Conservation (phyloP, 2,797 vertebrate species). For the Muraenolepis orangiensis region DNA sequence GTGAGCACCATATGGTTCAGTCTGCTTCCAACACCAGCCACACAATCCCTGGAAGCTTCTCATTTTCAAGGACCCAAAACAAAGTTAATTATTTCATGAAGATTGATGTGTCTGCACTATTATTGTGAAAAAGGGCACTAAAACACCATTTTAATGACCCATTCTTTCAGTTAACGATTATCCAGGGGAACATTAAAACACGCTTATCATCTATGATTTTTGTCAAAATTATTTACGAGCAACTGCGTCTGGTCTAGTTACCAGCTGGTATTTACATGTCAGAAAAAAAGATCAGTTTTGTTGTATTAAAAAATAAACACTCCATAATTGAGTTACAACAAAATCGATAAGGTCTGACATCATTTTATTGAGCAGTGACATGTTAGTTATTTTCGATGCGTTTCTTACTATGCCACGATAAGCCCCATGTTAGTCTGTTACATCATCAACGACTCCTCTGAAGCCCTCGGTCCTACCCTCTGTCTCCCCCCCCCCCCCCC, state of each 20-base stretch:
- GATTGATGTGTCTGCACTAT: too few relatives aligned
- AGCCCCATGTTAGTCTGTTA: constrained; percentile 58
- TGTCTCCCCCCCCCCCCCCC: constrained; percentile 50
- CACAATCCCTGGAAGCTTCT: not conserved
- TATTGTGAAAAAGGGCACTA: not conserved
- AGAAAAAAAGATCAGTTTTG: not conserved
- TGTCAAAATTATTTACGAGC: too few relatives aligned
- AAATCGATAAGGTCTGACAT: constrained; percentile 53
- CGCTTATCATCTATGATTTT: not conserved
- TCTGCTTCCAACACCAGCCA: not conserved
- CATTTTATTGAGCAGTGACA: constrained; percentile 74
- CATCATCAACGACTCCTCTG: constrained; percentile 51
- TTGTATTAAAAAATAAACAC: not conserved
- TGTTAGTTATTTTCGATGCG: constrained; percentile 37
- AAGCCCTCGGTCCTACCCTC: constrained; percentile 43
- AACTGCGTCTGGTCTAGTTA: not conserved
- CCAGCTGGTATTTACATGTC: not conserved
- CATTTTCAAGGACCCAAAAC: not conserved
- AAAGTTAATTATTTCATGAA: too few relatives aligned
- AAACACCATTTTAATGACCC: not conserved
- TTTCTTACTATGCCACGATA: constrained; percentile 49
- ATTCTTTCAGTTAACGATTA: not conserved
- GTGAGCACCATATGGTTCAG: not conserved
- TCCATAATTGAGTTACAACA: not conserved
- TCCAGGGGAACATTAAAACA: not conserved